Percentiles rank a stretch among this genome's conserved stretches.
Conservation (phyloP, 92 coral and sea anemone genomes). For the Porites evermanni region DNA sequence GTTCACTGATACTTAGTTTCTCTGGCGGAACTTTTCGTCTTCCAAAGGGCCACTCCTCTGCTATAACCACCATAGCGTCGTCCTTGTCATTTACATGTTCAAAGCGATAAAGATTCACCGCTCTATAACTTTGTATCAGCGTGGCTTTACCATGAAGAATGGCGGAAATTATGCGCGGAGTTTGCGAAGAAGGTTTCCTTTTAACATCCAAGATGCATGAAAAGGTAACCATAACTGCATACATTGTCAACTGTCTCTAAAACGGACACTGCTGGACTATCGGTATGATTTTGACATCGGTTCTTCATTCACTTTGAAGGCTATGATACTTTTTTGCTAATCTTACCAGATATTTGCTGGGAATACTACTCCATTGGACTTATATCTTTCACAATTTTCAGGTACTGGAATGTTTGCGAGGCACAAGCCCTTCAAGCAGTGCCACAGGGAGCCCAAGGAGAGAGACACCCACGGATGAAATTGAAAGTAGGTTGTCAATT, state of each 20-base stretch:
- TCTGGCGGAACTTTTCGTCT: background rate
- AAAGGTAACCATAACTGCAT: constrained; percentile 54
- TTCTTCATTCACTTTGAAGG: too few relatives aligned
- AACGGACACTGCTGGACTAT: background rate
- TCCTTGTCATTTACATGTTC: constrained; percentile 53
- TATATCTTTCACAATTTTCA: background rate
- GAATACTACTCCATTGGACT: too few relatives aligned
- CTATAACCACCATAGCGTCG: constrained; percentile 60
- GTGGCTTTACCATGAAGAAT: constrained; percentile 64
- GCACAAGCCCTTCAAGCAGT: constrained; percentile 77
- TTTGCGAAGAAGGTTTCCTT: background rate
- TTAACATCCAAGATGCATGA: constrained; percentile 94
- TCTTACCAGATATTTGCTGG: too few relatives aligned
- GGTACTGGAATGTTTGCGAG: constrained; percentile 77
- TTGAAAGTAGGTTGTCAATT: constrained; percentile 62
- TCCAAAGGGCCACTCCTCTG: constrained; percentile 51
- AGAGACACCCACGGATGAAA: constrained; percentile 81
- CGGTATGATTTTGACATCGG: too few relatives aligned
- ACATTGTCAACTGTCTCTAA: background rate
- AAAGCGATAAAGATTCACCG: constrained; percentile 46
- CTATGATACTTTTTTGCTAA: too few relatives aligned
- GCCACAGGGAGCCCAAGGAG: constrained; percentile 82
- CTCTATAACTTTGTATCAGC: constrained; percentile 46
- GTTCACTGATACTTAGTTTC: constrained; percentile 25
- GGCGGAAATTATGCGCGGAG: constrained; percentile 43